phyloP scores from a whole-genome alignment of 1,140 invertebrate genomes.

The Tetraneura akinire region DNA sequence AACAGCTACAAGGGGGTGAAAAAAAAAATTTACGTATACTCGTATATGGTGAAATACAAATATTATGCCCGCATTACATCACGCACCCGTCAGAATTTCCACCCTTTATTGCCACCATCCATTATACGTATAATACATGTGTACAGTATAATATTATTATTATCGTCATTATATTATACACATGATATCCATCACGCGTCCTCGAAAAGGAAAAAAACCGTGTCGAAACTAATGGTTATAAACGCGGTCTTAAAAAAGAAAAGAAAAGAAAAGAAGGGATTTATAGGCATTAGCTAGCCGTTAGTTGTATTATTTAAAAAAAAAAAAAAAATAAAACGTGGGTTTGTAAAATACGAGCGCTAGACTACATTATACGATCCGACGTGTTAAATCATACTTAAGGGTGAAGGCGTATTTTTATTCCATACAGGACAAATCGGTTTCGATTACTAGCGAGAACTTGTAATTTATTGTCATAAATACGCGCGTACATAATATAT shows the following conservation, averaged over 20 bases:
- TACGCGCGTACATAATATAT: neutral
- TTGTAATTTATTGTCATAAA: conserved; percentile 14
- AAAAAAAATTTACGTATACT: too few relatives aligned
- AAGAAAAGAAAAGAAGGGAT: neutral
- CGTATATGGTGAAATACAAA: neutral
- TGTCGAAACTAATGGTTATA: conserved; percentile 38
- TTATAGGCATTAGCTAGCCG: neutral
- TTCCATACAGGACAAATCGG: neutral
- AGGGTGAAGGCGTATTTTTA: neutral
- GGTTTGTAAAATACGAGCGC: conserved; percentile 22
- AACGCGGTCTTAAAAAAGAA: neutral
- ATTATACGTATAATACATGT: neutral
- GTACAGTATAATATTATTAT: conserved; percentile 3
- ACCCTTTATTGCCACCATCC: conserved; percentile 11
- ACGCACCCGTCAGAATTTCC: conserved; percentile 45
- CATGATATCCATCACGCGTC: neutral
- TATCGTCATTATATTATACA: conserved; percentile 5
- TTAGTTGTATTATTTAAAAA: too few relatives aligned
- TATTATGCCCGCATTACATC: conserved; percentile 47
- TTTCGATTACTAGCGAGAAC: conserved; percentile 10
- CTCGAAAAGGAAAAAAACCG: neutral
- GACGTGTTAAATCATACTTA: conserved; percentile 27
- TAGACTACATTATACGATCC: neutral
- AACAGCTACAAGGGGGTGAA: conserved; percentile 28
- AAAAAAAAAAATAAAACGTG: neutral